Evolutionary conservation across 1,140 invertebrate genomes (phyloP).

Genomic region (Drosophila albomicans): DNA sequence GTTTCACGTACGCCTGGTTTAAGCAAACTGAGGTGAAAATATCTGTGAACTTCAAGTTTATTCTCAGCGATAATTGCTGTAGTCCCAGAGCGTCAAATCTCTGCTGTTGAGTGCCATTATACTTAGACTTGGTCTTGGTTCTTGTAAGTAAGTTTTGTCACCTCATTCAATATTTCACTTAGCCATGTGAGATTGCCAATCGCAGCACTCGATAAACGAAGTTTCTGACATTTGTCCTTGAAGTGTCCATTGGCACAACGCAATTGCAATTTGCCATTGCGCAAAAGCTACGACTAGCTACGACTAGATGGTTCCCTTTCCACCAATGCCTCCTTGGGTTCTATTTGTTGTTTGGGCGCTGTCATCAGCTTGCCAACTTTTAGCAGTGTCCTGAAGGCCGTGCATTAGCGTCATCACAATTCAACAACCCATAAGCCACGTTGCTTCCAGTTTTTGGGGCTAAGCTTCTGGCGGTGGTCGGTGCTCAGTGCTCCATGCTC

Average conservation of each 20-base stretch:
- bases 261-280: conserved; percentile 7
- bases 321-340: neutral
- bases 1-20: neutral
- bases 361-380: conserved; percentile 32
- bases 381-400: conserved; percentile 22
- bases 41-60: neutral
- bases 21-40: neutral
- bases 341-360: conserved; percentile 23
- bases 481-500: neutral
- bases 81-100: neutral
- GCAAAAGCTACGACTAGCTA: neutral
- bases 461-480: no score
- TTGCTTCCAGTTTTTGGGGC: neutral
- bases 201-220: conserved; percentile 27
- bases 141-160: conserved; percentile 13
- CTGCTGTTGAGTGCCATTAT: neutral
- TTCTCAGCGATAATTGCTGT: neutral
- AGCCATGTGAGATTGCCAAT: conserved; percentile 9
- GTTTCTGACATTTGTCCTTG: conserved; percentile 46
- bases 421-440: neutral
- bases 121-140: neutral
- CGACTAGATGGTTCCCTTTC: neutral
- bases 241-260: conserved; percentile 17
- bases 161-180: conserved; percentile 27
- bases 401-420: conserved; percentile 49